These are phyloP conservation scores for Pelosia muscerda DNA, from an alignment of 2,888 invertebrate species.

Conservation along the genomic window DNA sequence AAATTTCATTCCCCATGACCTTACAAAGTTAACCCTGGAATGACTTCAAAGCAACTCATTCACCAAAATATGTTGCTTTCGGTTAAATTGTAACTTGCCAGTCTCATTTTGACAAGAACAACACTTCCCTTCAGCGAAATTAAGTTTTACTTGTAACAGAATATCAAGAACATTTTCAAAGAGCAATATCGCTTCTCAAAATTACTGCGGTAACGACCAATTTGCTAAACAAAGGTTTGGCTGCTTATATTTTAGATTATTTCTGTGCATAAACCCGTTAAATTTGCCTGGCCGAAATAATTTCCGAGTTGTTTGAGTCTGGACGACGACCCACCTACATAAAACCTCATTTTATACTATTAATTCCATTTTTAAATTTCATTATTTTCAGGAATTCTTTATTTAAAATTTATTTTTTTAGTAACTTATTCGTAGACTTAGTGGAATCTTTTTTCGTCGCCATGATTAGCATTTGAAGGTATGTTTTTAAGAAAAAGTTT, in stretches of 20 bases:
- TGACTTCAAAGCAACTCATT: slow-evolving; percentile 9
- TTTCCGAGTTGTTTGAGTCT: slow-evolving; percentile 43
- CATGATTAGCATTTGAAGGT: not conserved
- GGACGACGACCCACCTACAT: slow-evolving; percentile 17
- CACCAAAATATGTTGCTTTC: slow-evolving; percentile 7
- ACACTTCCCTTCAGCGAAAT: slow-evolving; percentile 17
- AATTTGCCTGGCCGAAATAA: slow-evolving; percentile 36
- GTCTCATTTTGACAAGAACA: slow-evolving; percentile 9
- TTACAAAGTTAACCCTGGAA: slow-evolving; percentile 12
- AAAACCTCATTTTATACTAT: slow-evolving; percentile 10
- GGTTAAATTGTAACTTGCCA: slow-evolving; percentile 18
- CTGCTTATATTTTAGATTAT: slow-evolving; percentile 54
- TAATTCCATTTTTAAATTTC: not conserved
- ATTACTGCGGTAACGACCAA: slow-evolving; percentile 63
- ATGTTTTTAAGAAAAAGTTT: not conserved
- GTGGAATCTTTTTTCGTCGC: not conserved
- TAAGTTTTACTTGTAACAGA: slow-evolving; percentile 25
- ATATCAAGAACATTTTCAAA: slow-evolving; percentile 39
- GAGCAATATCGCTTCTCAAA: slow-evolving; percentile 54
- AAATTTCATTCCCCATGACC: not conserved
- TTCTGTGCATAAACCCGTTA: slow-evolving; percentile 28
- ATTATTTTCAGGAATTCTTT: not conserved
- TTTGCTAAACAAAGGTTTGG: slow-evolving; percentile 59
- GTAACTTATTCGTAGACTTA: not conserved
- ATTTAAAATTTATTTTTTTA: not conserved